Conservation (phyloP, 2,113 vertebrate species). For the Chaetodon trifascialis region DNA sequence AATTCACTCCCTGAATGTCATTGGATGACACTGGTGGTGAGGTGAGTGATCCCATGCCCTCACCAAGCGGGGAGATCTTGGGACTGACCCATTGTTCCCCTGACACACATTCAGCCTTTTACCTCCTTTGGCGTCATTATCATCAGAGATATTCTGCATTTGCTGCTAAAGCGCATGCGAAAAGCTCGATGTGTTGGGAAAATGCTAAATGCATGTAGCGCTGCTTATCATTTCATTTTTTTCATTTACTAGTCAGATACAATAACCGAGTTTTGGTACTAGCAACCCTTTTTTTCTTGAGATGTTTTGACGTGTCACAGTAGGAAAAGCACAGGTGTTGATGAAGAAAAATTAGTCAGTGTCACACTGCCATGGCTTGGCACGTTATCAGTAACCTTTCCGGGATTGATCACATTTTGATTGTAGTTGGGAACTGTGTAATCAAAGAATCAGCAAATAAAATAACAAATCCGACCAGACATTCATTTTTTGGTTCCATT, state of each 20-base stretch:
- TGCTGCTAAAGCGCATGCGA: neutral
- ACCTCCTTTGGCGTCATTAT: slow-evolving; percentile 12
- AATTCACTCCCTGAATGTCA: slow-evolving; percentile 45
- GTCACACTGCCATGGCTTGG: neutral
- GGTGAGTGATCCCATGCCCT: slow-evolving; percentile 43
- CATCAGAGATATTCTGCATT: neutral
- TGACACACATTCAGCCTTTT: slow-evolving; percentile 38
- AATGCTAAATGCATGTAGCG: neutral
- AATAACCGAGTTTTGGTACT: neutral
- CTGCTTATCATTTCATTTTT: neutral
- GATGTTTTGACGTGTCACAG: neutral
- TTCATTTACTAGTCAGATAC: neutral
- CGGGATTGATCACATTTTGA: no score
- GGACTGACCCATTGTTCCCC: slow-evolving; percentile 31
- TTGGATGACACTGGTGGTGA: slow-evolving; percentile 46
- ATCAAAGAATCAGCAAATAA: neutral
- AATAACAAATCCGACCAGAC: neutral
- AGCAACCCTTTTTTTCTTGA: neutral
- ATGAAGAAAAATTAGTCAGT: neutral
- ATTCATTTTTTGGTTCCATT: neutral
- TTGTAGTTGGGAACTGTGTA: neutral
- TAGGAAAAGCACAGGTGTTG: neutral
- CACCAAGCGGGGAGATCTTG: slow-evolving; percentile 7
- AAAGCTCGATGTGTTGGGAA: neutral
- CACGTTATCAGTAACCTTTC: no score